Evolutionary conservation across 1,140 invertebrate genomes (phyloP).

Genomic region (Drosophila fuyamai): DNA sequence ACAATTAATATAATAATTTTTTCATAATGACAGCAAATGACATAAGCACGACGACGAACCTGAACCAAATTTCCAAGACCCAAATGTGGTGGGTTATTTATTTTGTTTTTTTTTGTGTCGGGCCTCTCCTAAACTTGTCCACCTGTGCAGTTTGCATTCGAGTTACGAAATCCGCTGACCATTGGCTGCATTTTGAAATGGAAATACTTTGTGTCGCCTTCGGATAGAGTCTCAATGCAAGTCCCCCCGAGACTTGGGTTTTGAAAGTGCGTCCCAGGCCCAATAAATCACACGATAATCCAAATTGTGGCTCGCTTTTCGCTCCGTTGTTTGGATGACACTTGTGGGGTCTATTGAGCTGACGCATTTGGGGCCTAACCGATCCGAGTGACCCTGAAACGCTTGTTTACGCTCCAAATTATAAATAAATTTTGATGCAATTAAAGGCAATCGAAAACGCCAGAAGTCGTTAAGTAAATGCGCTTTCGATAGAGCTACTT

Average conservation of each 20-base stretch:
- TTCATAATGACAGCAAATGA: constrained; percentile 68
- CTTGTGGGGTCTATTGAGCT: constrained; percentile 52
- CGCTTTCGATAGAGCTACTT: constrained; percentile 18
- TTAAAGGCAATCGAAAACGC: constrained; percentile 53
- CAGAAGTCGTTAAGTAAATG: constrained; percentile 35
- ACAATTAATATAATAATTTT: constrained; percentile 76
- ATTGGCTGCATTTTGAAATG: constrained; percentile 60
- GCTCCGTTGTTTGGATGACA: constrained; percentile 63
- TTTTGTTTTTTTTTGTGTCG: constrained; percentile 14
- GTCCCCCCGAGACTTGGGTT: constrained; percentile 24
- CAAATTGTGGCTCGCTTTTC: constrained; percentile 43
- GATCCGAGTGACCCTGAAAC: constrained; percentile 51
- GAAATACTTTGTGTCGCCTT: constrained; percentile 31
- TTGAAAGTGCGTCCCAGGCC: constrained; percentile 61
- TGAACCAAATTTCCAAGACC: constrained; percentile 67
- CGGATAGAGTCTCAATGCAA: constrained; percentile 25
- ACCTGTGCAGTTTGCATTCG: constrained; percentile 67
- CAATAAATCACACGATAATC: constrained; percentile 76
- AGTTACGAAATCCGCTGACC: constrained; percentile 38
- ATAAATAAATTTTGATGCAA: constrained; percentile 72
- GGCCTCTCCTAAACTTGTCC: constrained; percentile 71
- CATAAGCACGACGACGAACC: constrained; percentile 71
- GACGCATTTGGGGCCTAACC: constrained; percentile 21
- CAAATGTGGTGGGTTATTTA: constrained; percentile 33
- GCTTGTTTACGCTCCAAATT: constrained; percentile 26